These are phyloP conservation scores for Drosophila acutilabella DNA, from an alignment of 2,888 invertebrate genomes.

Conservation along the genomic window DNA sequence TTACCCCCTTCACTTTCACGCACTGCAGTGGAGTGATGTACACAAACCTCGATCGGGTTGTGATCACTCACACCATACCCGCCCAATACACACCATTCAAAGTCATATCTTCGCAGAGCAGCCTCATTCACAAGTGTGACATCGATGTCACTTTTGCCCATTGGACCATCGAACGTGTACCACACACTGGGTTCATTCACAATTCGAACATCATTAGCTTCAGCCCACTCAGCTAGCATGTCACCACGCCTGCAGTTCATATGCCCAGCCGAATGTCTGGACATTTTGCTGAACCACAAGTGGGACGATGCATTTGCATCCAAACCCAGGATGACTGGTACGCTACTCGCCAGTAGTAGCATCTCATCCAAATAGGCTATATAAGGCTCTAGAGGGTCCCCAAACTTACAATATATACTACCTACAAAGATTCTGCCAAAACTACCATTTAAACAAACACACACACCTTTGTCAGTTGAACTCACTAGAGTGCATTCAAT, in stretches of 20 bases:
- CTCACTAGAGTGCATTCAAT: conserved; percentile 13
- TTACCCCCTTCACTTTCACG: conserved; percentile 2
- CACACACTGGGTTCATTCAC: conserved; percentile 18
- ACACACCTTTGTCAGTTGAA: conserved; percentile 13
- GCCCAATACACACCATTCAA: conserved; percentile 5
- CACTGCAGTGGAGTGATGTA: not conserved
- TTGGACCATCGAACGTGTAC: conserved; percentile 10
- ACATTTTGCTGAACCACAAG: conserved; percentile 25
- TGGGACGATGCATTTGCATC: conserved; percentile 25
- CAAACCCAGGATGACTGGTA: not conserved
- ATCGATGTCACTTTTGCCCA: conserved; percentile 17
- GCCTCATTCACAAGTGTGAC: conserved; percentile 22
- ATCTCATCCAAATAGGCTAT: conserved; percentile 14
- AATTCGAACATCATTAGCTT: conserved; percentile 4
- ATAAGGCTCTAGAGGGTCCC: conserved; percentile 14
- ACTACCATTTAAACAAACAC: conserved; percentile 4
- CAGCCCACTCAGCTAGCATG: conserved; percentile 13
- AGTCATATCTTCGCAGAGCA: conserved; percentile 2
- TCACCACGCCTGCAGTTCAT: not conserved
- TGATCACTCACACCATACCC: conserved; percentile 2
- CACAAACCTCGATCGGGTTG: conserved; percentile 5
- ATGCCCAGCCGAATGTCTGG: conserved; percentile 4
- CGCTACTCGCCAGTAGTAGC: conserved; percentile 11
- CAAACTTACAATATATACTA: conserved; percentile 12
- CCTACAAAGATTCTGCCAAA: conserved; percentile 8